Conservation (phyloP, 2,113 vertebrate species). For the Aldabrachelys gigantea region DNA sequence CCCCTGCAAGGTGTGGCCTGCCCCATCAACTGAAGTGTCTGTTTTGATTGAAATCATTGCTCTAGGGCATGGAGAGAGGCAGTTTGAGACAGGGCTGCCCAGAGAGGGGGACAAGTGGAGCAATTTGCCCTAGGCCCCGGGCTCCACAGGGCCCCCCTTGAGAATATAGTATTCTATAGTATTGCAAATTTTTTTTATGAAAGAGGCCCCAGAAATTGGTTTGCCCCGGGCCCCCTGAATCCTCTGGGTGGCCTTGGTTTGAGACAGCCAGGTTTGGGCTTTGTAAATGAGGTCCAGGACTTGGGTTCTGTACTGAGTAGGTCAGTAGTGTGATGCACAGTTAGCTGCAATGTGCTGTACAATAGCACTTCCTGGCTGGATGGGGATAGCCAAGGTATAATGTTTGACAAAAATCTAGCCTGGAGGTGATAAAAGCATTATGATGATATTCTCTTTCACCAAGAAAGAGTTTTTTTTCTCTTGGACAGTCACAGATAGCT, state of each 20-base stretch:
- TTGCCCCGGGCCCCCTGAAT: too few relatives aligned
- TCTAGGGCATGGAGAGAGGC: neutral
- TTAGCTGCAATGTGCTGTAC: neutral
- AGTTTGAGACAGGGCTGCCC: neutral
- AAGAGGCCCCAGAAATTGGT: too few relatives aligned
- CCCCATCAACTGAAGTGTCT: neutral
- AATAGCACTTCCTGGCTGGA: accelerated
- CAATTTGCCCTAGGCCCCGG: too few relatives aligned
- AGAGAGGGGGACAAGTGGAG: too few relatives aligned
- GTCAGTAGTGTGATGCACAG: neutral
- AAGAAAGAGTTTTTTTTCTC: neutral
- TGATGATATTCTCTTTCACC: neutral
- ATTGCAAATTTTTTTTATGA: too few relatives aligned
- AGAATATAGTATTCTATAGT: too few relatives aligned
- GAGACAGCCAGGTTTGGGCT: neutral
- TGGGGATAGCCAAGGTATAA: neutral
- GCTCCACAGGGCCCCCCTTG: too few relatives aligned
- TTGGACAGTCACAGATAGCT: accelerated
- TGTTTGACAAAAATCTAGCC: neutral
- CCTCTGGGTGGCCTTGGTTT: too few relatives aligned
- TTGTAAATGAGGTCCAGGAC: neutral
- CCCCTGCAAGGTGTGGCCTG: neutral
- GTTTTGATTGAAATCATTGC: neutral
- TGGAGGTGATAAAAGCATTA: accelerated
- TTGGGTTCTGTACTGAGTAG: neutral